Evolutionary conservation across 2,888 invertebrate species (phyloP), one percentile per base, ranked within the genome.

Genomic region (Dyspetes luteomarginatus): DNA sequence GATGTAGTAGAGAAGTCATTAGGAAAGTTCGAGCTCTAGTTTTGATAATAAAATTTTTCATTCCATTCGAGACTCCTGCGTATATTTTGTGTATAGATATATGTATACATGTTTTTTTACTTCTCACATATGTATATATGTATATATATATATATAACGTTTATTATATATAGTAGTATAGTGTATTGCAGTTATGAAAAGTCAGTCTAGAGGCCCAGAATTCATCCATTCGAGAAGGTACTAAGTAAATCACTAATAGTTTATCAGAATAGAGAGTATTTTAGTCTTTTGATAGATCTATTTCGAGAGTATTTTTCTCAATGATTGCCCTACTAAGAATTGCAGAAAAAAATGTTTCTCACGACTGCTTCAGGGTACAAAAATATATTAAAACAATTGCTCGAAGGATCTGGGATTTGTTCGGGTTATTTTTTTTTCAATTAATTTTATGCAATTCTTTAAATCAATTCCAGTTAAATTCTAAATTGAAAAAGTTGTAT

Each of bases 331-430:
- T n/a, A 50, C 17, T 52, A 58, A 45, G 41, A 45, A 56, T 69
- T 56, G 22, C 52, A 64, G n/a, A 17, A 28, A 15, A 55, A 62
- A 24, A 55, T 26, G 24, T 71, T 48, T 50, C 36, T 52, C 72
- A 65, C 83, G 67, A 76, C 77, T 82, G 76, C 71, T 77, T 26
- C 71, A 80, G 82, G 83, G 82, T 89, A 89, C 82, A 89, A 89
- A 89, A 89, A 88, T 88, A 89, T 86, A 87, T 87, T 82, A 86
- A 85, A 79, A 83, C 79, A 56, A 78, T 43, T 79, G 64, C 19
- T 69, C 50, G 75, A 77, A 64, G 36, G n/a, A 24, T 22, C 22
- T 55, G 15, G n/a, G 48, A 48, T 17, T 36, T 12, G 36, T 36
- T 12, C 12, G 36, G 9, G 36, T 12, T 12, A 12, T 12, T 36